phyloP scores from a whole-genome alignment of 2,113 vertebrate genomes.

The Passerina amoena region DNA sequence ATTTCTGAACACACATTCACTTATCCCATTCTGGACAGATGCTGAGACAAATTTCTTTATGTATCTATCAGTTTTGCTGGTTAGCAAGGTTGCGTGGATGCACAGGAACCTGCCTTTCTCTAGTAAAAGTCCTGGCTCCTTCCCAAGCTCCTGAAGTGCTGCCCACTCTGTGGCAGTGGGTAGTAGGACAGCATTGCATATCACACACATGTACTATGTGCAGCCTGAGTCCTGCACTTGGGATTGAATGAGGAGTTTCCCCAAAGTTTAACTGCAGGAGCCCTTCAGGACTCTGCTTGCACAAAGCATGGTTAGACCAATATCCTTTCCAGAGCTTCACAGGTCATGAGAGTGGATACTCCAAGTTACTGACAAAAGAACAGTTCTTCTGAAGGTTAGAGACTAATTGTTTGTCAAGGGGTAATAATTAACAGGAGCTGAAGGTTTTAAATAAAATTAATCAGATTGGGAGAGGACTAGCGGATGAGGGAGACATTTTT shows the following conservation, averaged over 20 bases:
- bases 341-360: not conserved
- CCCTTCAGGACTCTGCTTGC: not conserved
- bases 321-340: not conserved
- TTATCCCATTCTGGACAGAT: not conserved
- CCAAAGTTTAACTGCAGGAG: not conserved
- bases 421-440: not conserved
- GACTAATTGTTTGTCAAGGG: not conserved
- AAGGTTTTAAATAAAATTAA: not conserved
- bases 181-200: not conserved
- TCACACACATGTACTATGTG: accelerated
- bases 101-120: not conserved
- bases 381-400: not conserved
- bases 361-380: not conserved
- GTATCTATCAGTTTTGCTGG: not conserved
- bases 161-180: not conserved
- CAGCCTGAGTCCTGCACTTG: not conserved
- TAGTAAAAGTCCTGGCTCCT: not conserved
- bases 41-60: not conserved
- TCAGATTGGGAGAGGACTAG: not conserved
- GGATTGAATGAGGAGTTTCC: not conserved
- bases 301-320: not conserved
- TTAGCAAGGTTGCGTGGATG: not conserved
- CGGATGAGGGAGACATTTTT: not conserved
- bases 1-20: not conserved
- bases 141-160: not conserved